Conservation (phyloP, 1,140 invertebrate genomes). For the Nephotettix cincticeps region DNA sequence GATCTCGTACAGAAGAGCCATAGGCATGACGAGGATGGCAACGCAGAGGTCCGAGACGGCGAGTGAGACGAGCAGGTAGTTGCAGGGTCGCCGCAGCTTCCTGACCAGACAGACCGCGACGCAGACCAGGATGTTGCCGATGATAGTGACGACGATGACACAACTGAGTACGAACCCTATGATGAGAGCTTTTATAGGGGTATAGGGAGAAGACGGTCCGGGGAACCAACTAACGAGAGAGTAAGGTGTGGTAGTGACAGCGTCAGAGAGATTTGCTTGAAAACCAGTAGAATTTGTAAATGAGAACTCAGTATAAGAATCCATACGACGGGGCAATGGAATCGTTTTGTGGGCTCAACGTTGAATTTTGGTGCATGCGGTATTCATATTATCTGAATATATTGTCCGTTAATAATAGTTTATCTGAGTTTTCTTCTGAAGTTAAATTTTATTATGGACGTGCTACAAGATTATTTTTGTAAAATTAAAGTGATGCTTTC, state of each 20-base stretch:
- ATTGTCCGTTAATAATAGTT: too few relatives aligned
- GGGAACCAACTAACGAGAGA: constrained; percentile 22
- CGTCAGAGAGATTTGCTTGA: constrained; percentile 12
- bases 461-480: too few relatives aligned
- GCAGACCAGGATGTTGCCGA: constrained; percentile 88
- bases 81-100: constrained; percentile 79
- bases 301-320: constrained; percentile 14
- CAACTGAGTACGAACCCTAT: constrained; percentile 69
- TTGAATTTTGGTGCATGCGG: too few relatives aligned
- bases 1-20: constrained; percentile 78
- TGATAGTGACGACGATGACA: constrained; percentile 76
- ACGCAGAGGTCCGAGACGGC: constrained; percentile 87
- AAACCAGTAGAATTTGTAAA: constrained; percentile 19
- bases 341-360: too few relatives aligned
- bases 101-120: constrained; percentile 84
- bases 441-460: too few relatives aligned
- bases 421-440: too few relatives aligned
- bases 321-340: constrained; percentile 9
- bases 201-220: constrained; percentile 44
- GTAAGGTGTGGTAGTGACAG: not conserved
- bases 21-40: constrained; percentile 81
- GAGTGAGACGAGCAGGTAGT: constrained; percentile 87
- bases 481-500: too few relatives aligned
- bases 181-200: constrained; percentile 60
- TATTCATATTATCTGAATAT: too few relatives aligned